Base-by-base conservation (phyloP, 2,888 invertebrate genomes). In the Oscheius myriophilus region DNA sequence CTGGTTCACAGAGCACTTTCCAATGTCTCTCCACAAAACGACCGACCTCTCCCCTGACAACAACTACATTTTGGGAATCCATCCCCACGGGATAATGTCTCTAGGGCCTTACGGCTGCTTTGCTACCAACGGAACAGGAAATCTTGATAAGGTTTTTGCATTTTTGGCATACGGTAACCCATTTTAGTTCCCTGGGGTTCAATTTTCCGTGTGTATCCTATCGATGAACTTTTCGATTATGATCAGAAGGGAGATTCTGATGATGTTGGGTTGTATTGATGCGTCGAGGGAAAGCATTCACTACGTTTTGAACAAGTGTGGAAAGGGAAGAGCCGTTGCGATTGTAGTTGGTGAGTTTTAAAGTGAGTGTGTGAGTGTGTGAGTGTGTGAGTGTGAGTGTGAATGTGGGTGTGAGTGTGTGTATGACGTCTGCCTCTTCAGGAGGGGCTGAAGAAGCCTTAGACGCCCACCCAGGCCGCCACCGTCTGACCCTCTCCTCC, bases 1-100 rank as follows among this genome's bases (percentile, higher is more conserved):
- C 53, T 91, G 92, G 85, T 92, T 91, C 86, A 89, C 91, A 26
- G 91, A 92, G 76, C 96, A 93, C 87, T 96, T 96, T 84, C 96
- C 96, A 0, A 89, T 93, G 26, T 91, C 90, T 69, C 88, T 96
- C 53, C 91, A 93, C 1, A 93, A 94, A 87, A 94, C 93, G 0
- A 91, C 90, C 0, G 93, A 95, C 2, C 86, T 96, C 63, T 21
- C 59, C 25, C 42, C 54, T 1, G 49, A 69, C 14, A 25, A 69
- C 62, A 80, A 73, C 67, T 80, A 80, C 68, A 58, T 80, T 45
- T 84, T 88, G 68, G 93, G 94, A 7, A 91, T 91, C 70, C 95
- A 93, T 87, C 96, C 96, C 0, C 96, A 97, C 87, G 96, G 96
- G 0, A 89, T 95, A 0, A 89, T 96, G 18, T 92, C 92, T 59